These are phyloP conservation scores for Drosophila borborema DNA, from an alignment of 2,888 invertebrate species.

Conservation along the genomic window DNA sequence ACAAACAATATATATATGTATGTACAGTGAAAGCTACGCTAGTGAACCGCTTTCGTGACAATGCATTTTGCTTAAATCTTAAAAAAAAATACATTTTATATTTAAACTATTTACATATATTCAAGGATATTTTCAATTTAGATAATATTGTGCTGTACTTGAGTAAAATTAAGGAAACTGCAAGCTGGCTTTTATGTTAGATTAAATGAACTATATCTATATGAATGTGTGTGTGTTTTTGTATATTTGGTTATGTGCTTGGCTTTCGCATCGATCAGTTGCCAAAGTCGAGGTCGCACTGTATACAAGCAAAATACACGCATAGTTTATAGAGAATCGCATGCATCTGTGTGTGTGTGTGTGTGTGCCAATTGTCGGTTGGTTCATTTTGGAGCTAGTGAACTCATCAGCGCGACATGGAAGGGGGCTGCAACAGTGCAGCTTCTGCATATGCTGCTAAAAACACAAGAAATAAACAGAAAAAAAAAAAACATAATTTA, in stretches of 20 bases:
- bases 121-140: neutral
- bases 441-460: conserved; percentile 44
- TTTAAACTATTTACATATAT: neutral
- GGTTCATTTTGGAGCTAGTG: conserved; percentile 38
- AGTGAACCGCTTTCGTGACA: neutral
- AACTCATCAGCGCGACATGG: neutral
- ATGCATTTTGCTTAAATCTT: neutral
- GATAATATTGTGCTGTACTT: neutral
- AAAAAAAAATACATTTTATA: neutral
- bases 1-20: conserved; percentile 1
- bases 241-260: conserved; percentile 4
- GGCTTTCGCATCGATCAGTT: conserved; percentile 55
- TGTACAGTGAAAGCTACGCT: neutral
- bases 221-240: neutral
- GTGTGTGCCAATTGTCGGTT: conserved; percentile 41
- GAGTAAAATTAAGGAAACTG: neutral
- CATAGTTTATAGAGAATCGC: conserved; percentile 9
- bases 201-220: neutral
- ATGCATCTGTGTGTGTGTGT: conserved; percentile 13
- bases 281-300: conserved; percentile 66
- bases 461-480: conserved; percentile 14
- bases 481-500: conserved; percentile 30
- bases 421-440: neutral
- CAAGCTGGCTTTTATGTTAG: neutral
- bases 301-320: conserved; percentile 24